Evolutionary conservation across 2,888 invertebrate species (phyloP).

Genomic region (Alviniconcha strummeri): DNA sequence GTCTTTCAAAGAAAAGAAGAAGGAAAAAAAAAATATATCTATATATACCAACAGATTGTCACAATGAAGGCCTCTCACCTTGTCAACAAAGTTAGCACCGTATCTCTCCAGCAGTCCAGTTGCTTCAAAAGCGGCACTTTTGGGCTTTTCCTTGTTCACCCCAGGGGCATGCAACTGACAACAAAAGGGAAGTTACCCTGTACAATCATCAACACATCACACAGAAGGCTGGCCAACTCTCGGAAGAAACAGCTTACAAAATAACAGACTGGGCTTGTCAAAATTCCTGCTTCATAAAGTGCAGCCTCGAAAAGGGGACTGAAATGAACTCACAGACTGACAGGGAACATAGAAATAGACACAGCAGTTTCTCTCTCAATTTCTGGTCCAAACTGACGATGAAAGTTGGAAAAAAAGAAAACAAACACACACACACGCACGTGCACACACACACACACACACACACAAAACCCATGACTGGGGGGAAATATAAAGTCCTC

Average conservation of each 20-base stretch:
- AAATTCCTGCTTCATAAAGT: too few species aligned
- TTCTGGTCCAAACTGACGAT: too few species aligned
- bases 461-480: background rate
- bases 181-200: background rate
- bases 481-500: too few species aligned
- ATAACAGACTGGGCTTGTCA: too few species aligned
- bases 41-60: too few species aligned
- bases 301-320: too few species aligned
- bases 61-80: background rate
- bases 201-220: too few species aligned
- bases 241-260: too few species aligned
- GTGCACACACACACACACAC: background rate
- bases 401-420: too few species aligned
- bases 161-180: slow-evolving; percentile 13
- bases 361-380: background rate
- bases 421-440: background rate
- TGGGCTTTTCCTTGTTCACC: slow-evolving; percentile 37
- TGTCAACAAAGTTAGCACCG: slow-evolving; percentile 43
- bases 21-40: too few species aligned
- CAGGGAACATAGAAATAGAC: background rate
- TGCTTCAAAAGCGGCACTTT: slow-evolving; percentile 49
- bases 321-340: background rate
- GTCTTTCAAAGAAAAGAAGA: too few species aligned
- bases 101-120: slow-evolving; percentile 44
- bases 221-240: too few species aligned